phyloP scores from a whole-genome alignment of 2,113 vertebrate species.

The Setophaga petechia region DNA sequence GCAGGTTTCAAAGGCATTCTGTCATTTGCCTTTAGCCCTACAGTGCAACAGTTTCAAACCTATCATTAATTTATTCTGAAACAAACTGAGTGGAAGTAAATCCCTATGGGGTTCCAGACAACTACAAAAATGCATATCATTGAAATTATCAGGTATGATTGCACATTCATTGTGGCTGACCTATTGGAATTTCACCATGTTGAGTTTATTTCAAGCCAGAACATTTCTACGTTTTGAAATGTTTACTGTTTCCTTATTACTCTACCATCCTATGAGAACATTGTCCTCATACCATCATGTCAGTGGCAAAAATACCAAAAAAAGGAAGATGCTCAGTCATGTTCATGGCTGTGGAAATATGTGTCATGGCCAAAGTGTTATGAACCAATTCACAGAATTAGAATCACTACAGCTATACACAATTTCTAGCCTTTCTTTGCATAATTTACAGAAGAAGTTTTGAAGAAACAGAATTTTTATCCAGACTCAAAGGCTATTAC shows the following conservation, averaged over 20 bases:
- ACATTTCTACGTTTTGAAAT: neutral
- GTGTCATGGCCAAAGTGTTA: neutral
- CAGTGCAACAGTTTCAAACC: neutral
- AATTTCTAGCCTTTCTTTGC: neutral
- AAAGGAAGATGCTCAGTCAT: neutral
- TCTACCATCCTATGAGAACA: neutral
- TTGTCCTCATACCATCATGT: neutral
- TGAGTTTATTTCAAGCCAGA: neutral
- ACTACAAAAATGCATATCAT: neutral
- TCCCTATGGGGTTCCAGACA: neutral
- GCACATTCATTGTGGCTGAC: neutral
- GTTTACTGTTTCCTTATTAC: neutral
- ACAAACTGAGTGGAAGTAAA: neutral
- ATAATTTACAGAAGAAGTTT: neutral
- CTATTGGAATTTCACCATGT: neutral
- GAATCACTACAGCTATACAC: neutral
- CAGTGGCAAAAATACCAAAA: neutral
- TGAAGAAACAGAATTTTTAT: neutral
- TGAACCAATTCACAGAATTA: neutral
- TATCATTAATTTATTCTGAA: neutral
- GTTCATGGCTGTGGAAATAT: neutral
- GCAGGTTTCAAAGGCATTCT: neutral
- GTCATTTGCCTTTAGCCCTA: neutral
- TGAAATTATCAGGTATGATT: neutral
- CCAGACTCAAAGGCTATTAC: neutral